Percentiles rank a stretch among this genome's conserved stretches.
Evolutionary conservation across 92 coral and sea anemone genomes (phyloP).

Genomic region (Porites rus): DNA sequence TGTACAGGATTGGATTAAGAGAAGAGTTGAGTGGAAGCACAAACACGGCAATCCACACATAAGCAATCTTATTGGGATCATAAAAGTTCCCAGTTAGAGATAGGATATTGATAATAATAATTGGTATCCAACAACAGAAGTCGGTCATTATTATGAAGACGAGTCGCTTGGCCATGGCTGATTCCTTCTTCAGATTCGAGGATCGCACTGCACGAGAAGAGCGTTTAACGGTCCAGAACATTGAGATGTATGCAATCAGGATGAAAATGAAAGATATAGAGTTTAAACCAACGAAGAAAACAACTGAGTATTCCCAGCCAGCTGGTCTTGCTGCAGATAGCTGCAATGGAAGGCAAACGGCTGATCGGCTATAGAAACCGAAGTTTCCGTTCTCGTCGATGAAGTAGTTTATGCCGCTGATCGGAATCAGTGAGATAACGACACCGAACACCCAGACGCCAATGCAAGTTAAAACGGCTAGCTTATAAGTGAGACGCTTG

Average conservation of each 20-base stretch:
- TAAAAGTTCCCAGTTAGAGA: conserved; percentile 61
- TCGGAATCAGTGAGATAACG: conserved; percentile 49
- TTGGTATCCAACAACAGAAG: conserved; percentile 82
- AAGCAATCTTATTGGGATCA: conserved; percentile 66
- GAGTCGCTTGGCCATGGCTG: conserved; percentile 72
- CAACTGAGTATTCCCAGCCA: conserved; percentile 77
- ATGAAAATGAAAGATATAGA: conserved; percentile 69
- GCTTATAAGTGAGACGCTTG: conserved; percentile 43
- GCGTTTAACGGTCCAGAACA: conserved; percentile 64
- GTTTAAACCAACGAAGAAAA: conserved; percentile 65
- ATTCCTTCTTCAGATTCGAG: conserved; percentile 64
- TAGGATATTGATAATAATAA: conserved; percentile 65
- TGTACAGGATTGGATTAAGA: conserved; percentile 71
- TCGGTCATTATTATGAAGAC: conserved; percentile 73
- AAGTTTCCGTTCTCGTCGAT: conserved; percentile 49
- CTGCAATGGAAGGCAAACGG: conserved; percentile 72
- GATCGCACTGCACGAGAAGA: conserved; percentile 61
- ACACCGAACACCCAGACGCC: conserved; percentile 51
- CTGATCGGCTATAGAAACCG: conserved; percentile 75
- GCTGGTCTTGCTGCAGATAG: conserved; percentile 66
- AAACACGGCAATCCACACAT: conserved; percentile 77
- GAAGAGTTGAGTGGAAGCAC: conserved; percentile 74
- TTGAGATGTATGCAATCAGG: conserved; percentile 62
- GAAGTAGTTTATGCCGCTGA: conserved; percentile 57
- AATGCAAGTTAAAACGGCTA: conserved; percentile 29